phyloP scores from a whole-genome alignment of 2,113 vertebrate species.

The Dromas ardeola region DNA sequence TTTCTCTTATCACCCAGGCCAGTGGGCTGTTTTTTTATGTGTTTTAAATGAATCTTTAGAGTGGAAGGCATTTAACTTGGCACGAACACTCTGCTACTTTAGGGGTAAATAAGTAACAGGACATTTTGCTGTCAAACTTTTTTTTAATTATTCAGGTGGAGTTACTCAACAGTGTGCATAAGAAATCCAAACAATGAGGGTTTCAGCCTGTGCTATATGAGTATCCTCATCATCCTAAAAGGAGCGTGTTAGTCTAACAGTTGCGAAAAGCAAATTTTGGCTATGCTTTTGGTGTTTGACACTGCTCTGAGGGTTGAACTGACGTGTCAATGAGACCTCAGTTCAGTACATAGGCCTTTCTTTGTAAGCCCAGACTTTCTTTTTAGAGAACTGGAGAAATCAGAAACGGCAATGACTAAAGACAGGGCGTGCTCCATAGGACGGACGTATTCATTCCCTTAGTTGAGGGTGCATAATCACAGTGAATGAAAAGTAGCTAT shows the following conservation, averaged over 20 bases:
- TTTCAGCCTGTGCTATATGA: neutral
- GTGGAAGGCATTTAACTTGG: neutral
- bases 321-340: neutral
- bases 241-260: rapidly evolving
- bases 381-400: neutral
- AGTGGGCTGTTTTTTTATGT: neutral
- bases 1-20: neutral
- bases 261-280: neutral
- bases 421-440: neutral
- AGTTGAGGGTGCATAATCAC: neutral
- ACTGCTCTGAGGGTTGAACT: neutral
- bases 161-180: neutral
- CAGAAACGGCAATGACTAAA: neutral
- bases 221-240: neutral
- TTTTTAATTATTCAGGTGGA: neutral
- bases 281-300: neutral
- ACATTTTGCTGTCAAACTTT: neutral
- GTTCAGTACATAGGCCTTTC: neutral
- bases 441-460: neutral
- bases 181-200: neutral
- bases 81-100: neutral
- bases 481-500: neutral
- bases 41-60: neutral
- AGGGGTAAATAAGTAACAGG: constrained; percentile 21
- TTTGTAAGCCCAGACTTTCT: neutral